Evolutionary conservation across 53 echinoderm and acorn worm species (phyloP), one percentile per base, ranked within the genome.

Genomic region (Arbacia lixula): DNA sequence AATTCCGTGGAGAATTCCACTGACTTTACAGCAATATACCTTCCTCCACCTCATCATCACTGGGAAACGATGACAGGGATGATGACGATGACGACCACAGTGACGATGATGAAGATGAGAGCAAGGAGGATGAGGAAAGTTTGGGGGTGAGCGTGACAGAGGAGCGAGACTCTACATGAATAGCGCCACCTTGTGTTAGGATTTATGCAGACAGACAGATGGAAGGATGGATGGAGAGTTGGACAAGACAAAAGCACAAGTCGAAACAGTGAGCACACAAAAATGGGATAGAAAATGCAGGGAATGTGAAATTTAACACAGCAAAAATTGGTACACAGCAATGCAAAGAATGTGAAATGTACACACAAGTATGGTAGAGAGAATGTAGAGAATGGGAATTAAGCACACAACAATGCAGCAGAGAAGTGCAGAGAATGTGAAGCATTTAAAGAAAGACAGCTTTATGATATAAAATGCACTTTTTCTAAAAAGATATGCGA

Each of bases 121-220:
- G 66, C 19, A 33, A 83, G 4, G 83, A 83, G 2, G 83, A 83
- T 34, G 77, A 58, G 58, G 77, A 77, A 39, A 77, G 58, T 77
- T 77, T 77, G 27, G 77, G 77, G 58, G 57, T 56, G 21, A 17
- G 57, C 57, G 57, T 14, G 57, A 56, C 57, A 20, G 77, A 20
- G 58, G 58, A 39, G 43, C 58, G 38, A 77, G 57, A 77, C 40
- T 25, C 24, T 57, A 77, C 77, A 58, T 42, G 33, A 32, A 74
- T 33, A 74, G 31, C 34, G 46, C 74, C 53, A 74, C 74, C 53
- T 53, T 73, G 46, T 33, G 53, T 74, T 74, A 74, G 53, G 19
- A 20, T 16, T 51, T 1, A 71, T 41, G 43, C 66, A 66, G 66
- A 69, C 43, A 68, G 42, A 43, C 19, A 66, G 36, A 66, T 56